phyloP scores from a whole-genome alignment of 1,140 invertebrate genomes.

The Leptestheria dahalacensis region DNA sequence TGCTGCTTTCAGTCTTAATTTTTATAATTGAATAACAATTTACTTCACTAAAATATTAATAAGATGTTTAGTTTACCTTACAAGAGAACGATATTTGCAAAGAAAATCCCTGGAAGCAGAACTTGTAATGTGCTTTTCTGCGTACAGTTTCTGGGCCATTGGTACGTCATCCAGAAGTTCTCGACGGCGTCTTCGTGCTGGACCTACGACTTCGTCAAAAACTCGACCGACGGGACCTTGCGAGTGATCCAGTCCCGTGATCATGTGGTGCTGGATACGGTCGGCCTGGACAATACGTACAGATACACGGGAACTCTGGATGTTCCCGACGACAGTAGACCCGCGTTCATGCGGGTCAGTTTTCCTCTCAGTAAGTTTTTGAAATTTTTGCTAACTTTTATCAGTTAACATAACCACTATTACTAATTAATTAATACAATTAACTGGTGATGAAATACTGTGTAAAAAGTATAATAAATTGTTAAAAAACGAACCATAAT shows the following conservation, averaged over 20 bases:
- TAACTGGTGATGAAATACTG: no score
- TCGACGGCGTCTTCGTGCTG: constrained; percentile 61
- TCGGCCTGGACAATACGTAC: constrained; percentile 52
- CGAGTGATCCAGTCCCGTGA: constrained; percentile 54
- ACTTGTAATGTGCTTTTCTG: no score
- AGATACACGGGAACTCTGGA: constrained; percentile 52
- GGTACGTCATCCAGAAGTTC: constrained; percentile 71
- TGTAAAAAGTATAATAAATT: no score
- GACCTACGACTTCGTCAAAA: constrained; percentile 54
- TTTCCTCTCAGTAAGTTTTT: constrained; percentile 60
- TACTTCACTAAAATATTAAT: no score
- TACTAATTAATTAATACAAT: no score
- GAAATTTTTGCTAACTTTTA: not conserved
- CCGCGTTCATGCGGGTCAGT: constrained; percentile 50
- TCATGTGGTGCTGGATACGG: constrained; percentile 20
- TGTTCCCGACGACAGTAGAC: constrained; percentile 43
- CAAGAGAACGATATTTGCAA: no score
- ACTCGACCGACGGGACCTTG: constrained; percentile 40
- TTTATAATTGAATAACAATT: no score
- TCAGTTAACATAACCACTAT: no score
- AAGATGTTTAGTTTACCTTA: no score
- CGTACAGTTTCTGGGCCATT: constrained; percentile 51
- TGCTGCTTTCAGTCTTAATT: no score
- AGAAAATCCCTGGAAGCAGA: no score
- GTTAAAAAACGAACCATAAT: no score